Evolutionary conservation across 1,140 invertebrate species (phyloP), one percentile per base, ranked within the genome.

Genomic region (Teleopsis dalmanni): DNA sequence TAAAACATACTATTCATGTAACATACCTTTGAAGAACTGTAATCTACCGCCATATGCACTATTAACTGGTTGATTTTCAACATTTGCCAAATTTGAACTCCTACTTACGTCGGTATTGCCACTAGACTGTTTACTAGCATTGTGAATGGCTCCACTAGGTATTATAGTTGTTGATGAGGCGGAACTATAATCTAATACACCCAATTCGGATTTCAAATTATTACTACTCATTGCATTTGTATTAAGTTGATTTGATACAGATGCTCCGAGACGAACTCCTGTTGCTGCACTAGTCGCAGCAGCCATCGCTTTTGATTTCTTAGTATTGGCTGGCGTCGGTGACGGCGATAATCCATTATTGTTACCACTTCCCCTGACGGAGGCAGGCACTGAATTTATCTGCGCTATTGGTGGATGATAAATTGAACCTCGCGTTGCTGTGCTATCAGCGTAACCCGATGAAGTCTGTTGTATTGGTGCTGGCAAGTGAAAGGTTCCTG

Each of bases 11-110:
- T 31, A 9, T n/a, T n/a, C n/a, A n/a, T n/a, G n/a, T 25, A 26
- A 54, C 56, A 58, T 63, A 74, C 75, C 73, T 74, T 76, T 76
- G 48, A 76, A 76, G 56, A 76, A 76, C 63, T 76, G 75, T 37
- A 76, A 67, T 16, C 75, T 67, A 43, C 75, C 75, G 23, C 75
- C 75, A 49, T 43, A 33, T 34, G 21, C 25, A 22, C 38, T 33
- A 11, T 23, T 22, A 35, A n/a, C 29, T n/a, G n/a, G n/a, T n/a
- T n/a, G n/a, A n/a, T n/a, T n/a, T n/a, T n/a, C n/a, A n/a, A n/a
- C n/a, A n/a, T n/a, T n/a, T n/a, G n/a, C n/a, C n/a, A n/a, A n/a
- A n/a, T n/a, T n/a, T n/a, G n/a, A n/a, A n/a, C n/a, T n/a, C n/a
- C n/a, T n/a, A n/a, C n/a, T n/a, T n/a, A n/a, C n/a, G n/a, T n/a